Base-by-base conservation (phyloP, 2,113 vertebrate species). In the Pterophyllum scalare region DNA sequence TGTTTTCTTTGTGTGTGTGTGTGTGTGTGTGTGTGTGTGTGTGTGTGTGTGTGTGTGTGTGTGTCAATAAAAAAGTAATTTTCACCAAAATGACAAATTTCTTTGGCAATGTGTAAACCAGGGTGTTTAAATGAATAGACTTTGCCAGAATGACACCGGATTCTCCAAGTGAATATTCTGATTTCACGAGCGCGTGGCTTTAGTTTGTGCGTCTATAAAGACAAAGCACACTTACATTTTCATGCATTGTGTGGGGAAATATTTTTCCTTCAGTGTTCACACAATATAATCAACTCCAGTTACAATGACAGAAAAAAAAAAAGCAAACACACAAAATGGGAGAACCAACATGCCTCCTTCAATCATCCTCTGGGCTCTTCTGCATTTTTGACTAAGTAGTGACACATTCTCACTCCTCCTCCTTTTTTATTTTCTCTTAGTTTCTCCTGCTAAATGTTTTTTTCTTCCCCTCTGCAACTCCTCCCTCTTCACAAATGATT, bases 381-480 rank as follows among this genome's bases (percentile, higher is more conserved):
- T 10, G 13, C 0, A 10, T 22, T 17, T 24, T n/a, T 65, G 24
- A 15, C 61, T 40, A 22, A 40, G 2, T 3, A 4, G 61, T 40
- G 35, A 0, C 0, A 64, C 61, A 64, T 64, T 43, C 40, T 67
- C 1, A 40, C 40, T 0, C 22, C 8, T 46, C 14, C 15, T 46
- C n/a, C n/a, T 43, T 24, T 43, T 67, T 46, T 46, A 46, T 46
- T 40, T 12, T 0, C 38, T 28, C 28, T 28, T 28, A 67, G 4
- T 67, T 67, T 43, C 38, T 46, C 14, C 38, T 11, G 62, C 9
- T 14, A 67, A 67, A 17, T 26, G 43, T 43, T 65, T 65, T 67
- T 40, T 33, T 33, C 7, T 33, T 33, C 4, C 33, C 33, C 40
- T 43, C 10, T 38, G 38, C 38, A 38, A 9, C 38, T 43, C 62